These are phyloP conservation scores for Tangara arthus DNA, from an alignment of 2,797 vertebrate genomes.

Conservation along the genomic window DNA sequence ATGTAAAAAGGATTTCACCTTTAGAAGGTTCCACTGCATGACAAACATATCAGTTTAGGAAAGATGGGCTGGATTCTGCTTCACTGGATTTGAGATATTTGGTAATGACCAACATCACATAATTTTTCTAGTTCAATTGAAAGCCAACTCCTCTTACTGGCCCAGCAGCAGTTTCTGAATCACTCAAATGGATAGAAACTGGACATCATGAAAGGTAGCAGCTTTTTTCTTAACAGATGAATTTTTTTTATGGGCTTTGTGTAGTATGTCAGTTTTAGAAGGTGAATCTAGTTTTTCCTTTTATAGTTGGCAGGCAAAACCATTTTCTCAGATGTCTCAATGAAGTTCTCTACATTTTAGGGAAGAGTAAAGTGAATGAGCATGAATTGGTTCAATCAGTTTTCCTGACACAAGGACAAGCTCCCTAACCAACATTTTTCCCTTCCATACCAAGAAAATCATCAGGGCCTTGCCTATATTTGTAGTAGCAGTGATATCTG, in stretches of 20 bases:
- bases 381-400: not conserved
- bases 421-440: not conserved
- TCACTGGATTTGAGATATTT: slow-evolving; percentile 18
- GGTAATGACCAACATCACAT: not conserved
- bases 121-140: not conserved
- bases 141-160: not conserved
- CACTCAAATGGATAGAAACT: not conserved
- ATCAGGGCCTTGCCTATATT: not conserved
- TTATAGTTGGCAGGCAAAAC: not conserved
- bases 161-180: not conserved
- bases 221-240: not conserved
- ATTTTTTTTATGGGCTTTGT: not conserved
- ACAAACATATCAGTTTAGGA: slow-evolving; percentile 37
- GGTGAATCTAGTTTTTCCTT: not conserved
- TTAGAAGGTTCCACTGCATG: not conserved
- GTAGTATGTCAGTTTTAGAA: not conserved
- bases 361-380: not conserved
- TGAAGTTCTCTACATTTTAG: not conserved
- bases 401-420: not conserved
- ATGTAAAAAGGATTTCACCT: not conserved
- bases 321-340: not conserved
- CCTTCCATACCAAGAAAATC: not conserved
- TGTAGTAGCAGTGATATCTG: not conserved
- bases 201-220: not conserved
- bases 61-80: slow-evolving; percentile 28